A percentile compares a stretch with the other conserved stretches of the same genome.
Evolutionary conservation across 2,888 invertebrate genomes (phyloP).

Genomic region (Tuta absoluta): DNA sequence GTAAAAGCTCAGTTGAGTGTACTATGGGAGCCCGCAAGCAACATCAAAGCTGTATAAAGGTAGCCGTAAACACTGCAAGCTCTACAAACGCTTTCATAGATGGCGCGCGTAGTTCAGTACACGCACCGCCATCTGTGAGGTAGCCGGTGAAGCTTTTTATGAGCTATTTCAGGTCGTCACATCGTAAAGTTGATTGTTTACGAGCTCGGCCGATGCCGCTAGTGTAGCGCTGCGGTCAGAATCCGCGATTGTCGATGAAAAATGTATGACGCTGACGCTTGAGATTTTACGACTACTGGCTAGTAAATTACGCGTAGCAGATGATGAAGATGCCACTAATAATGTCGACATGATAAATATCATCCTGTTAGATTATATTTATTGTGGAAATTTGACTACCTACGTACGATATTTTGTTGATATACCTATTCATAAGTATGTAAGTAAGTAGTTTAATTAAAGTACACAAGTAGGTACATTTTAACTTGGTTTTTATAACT

Average conservation of each 20-base stretch:
- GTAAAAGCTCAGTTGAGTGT: background rate
- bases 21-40: slow-evolving; percentile 3
- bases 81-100: slow-evolving; percentile 50
- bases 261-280: slow-evolving; percentile 27
- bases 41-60: background rate
- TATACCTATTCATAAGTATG: background rate
- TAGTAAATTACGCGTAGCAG: slow-evolving; percentile 18
- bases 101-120: slow-evolving; percentile 59
- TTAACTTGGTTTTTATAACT: no score
- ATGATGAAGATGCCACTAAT: slow-evolving; percentile 22
- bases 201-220: slow-evolving; percentile 72
- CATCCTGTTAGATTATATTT: slow-evolving; percentile 11
- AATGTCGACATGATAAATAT: slow-evolving; percentile 7
- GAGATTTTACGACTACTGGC: slow-evolving; percentile 9
- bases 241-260: slow-evolving; percentile 30
- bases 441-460: background rate
- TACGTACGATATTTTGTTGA: background rate
- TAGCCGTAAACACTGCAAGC: slow-evolving; percentile 16
- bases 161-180: slow-evolving; percentile 70
- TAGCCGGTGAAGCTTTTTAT: slow-evolving; percentile 68
- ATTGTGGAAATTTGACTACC: background rate
- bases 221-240: slow-evolving; percentile 59
- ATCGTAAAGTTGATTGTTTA: slow-evolving; percentile 75
- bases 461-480: background rate
- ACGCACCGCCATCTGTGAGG: slow-evolving; percentile 72